Base-by-base conservation (phyloP, 2,113 vertebrate species). In the Melanocharis versteri region DNA sequence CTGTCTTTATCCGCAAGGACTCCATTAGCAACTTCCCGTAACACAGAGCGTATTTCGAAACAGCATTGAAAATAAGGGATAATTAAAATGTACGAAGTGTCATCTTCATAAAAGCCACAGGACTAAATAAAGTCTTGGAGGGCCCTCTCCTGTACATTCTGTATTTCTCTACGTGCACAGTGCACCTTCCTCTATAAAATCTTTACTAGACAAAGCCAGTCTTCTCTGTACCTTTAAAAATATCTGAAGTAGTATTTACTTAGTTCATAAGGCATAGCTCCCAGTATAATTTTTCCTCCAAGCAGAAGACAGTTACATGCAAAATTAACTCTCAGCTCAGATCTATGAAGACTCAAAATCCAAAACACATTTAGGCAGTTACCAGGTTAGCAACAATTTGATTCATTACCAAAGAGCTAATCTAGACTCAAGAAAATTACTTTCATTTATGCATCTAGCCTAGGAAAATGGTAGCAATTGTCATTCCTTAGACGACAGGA, bases 61-160 rank as follows among this genome's bases (percentile, higher is more conserved):
- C 79, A 27, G 28, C 26, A 72, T 40, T 62, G 85, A 91, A 86
- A 92, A 65, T 26, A 89, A 78, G 83, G 61, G 83, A 82, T 69
- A 91, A 85, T 87, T 96, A 96, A 96, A 96, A 90, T 96, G 95
- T 95, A 97, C 35, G 44, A 93, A 90, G 82, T 96, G 89, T 97
- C 92, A 97, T 96, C 91, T 96, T 97, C 95, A 96, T 95, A 91
- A 96, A 92, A 96, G 89, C 85, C 91, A 92, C 28, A 94, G 94
- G 90, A 96, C 92, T 93, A 97, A 97, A 66, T 81, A 90, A 97
- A 97, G 96, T 96, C 96, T 97, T 97, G 95, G 96, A 97, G 96
- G 95, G 96, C 97, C 97, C 97, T 96, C 97, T 97, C 97, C 97
- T 97, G 97, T 97, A 97, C 96, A 0, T 78, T 97, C 88, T 3